phyloP scores from a whole-genome alignment of 2,888 invertebrate species.

The Campoletis raptor region DNA sequence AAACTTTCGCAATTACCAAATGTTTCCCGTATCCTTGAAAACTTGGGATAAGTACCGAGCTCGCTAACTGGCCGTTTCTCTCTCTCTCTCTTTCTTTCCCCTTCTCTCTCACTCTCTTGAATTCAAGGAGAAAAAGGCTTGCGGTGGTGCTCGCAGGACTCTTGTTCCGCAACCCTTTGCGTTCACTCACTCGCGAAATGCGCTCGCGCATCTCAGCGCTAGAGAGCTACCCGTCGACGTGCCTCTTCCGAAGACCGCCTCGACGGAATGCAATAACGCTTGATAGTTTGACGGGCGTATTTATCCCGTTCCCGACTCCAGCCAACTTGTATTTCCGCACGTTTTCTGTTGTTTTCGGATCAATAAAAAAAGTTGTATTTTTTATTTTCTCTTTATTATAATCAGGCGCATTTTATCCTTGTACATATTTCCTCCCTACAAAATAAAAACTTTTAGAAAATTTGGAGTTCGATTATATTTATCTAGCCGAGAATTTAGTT shows the following conservation, averaged over 20 bases:
- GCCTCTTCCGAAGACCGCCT: slow-evolving; percentile 57
- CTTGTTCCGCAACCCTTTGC: slow-evolving; percentile 54
- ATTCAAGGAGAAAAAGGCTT: slow-evolving; percentile 39
- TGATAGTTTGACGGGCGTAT: slow-evolving; percentile 62
- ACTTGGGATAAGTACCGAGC: slow-evolving; percentile 72
- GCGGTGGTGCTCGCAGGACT: slow-evolving; percentile 44
- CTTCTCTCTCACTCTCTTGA: slow-evolving; percentile 27
- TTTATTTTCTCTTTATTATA: slow-evolving; percentile 1
- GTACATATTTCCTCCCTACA: background rate
- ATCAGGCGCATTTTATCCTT: background rate
- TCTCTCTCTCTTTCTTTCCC: slow-evolving; percentile 21
- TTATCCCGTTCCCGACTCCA: slow-evolving; percentile 22
- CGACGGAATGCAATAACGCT: slow-evolving; percentile 77
- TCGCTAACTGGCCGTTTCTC: slow-evolving; percentile 51
- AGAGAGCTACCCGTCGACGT: slow-evolving; percentile 36
- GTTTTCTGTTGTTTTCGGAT: background rate
- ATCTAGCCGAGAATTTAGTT: background rate
- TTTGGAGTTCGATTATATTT: background rate
- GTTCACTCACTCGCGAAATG: slow-evolving; percentile 61
- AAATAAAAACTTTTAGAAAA: background rate
- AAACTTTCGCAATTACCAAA: slow-evolving; percentile 84
- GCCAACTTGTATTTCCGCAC: slow-evolving; percentile 19
- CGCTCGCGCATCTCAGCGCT: slow-evolving; percentile 52
- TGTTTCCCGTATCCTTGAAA: slow-evolving; percentile 82
- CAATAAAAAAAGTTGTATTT: background rate